A percentile compares a stretch with the other conserved stretches of the same genome.
Evolutionary conservation across 2,113 vertebrate genomes (phyloP).

Genomic region (Trachemys scripta): DNA sequence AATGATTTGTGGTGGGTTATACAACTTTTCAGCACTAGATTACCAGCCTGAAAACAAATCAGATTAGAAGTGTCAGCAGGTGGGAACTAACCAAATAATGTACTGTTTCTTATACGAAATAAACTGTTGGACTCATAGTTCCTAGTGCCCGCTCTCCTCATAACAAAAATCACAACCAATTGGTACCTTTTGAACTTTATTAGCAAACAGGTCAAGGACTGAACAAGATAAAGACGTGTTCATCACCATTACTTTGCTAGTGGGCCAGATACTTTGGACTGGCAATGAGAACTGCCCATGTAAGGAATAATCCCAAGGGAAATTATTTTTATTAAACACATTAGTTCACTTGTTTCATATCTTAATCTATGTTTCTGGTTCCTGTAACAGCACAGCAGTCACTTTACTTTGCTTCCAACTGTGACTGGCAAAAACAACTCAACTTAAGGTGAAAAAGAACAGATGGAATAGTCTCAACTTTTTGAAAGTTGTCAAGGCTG

Average conservation of each 20-base stretch:
- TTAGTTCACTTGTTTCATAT: constrained; percentile 13
- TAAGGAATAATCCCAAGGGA: neutral
- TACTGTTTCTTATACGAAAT: neutral
- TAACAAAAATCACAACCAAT: neutral
- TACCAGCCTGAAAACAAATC: neutral
- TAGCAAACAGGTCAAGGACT: neutral
- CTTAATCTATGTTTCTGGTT: neutral
- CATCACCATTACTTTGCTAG: neutral
- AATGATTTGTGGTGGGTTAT: neutral
- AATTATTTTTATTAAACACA: constrained; percentile 2
- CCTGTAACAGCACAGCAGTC: neutral
- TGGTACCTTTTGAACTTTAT: neutral
- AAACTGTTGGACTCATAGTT: neutral
- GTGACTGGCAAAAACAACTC: constrained; percentile 11
- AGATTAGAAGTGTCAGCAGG: neutral
- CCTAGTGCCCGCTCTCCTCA: neutral
- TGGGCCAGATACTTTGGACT: neutral
- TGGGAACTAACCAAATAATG: rapidly evolving
- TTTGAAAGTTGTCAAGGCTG: constrained; percentile 21
- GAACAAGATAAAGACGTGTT: neutral
- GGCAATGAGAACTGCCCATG: neutral
- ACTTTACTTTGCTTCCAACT: constrained; percentile 28
- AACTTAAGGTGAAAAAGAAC: constrained; percentile 29
- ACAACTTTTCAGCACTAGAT: neutral
- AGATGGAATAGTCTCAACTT: constrained; percentile 12